phyloP scores from a whole-genome alignment of 2,797 vertebrate species.

The Podargus strigoides region DNA sequence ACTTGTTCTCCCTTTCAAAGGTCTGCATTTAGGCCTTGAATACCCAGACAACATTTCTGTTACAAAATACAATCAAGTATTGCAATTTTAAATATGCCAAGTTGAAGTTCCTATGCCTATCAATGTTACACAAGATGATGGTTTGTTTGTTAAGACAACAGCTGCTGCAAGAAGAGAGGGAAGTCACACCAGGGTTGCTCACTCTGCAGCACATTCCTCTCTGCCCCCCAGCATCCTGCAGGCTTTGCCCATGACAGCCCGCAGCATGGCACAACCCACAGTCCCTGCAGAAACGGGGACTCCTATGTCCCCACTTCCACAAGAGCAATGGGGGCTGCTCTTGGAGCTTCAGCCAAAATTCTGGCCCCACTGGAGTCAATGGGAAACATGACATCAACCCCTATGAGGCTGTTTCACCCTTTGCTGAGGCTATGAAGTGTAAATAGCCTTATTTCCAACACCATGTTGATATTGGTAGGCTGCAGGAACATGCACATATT shows the following conservation, averaged over 20 bases:
- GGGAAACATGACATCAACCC: fast-evolving
- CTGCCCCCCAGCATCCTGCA: not conserved
- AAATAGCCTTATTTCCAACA: not conserved
- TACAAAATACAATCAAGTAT: not conserved
- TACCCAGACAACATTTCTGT: not conserved
- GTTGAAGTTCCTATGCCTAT: not conserved
- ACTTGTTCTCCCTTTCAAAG: not conserved
- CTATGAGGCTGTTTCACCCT: not conserved
- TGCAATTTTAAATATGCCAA: not conserved
- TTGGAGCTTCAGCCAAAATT: not conserved
- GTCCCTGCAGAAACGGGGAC: fast-evolving
- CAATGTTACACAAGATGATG: fast-evolving
- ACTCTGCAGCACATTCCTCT: not conserved
- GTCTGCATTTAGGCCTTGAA: not conserved
- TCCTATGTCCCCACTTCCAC: fast-evolving
- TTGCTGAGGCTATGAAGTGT: not conserved
- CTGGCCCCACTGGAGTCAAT: not conserved
- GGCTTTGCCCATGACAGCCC: not conserved
- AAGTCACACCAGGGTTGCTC: not conserved
- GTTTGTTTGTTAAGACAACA: not conserved
- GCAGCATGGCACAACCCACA: fast-evolving
- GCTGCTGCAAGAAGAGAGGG: not conserved
- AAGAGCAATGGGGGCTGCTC: fast-evolving
- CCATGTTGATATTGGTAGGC: not conserved
- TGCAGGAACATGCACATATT: not conserved